These are phyloP conservation scores for Pseudomyrmex pallidus DNA, from an alignment of 1,140 invertebrate species.

Conservation along the genomic window DNA sequence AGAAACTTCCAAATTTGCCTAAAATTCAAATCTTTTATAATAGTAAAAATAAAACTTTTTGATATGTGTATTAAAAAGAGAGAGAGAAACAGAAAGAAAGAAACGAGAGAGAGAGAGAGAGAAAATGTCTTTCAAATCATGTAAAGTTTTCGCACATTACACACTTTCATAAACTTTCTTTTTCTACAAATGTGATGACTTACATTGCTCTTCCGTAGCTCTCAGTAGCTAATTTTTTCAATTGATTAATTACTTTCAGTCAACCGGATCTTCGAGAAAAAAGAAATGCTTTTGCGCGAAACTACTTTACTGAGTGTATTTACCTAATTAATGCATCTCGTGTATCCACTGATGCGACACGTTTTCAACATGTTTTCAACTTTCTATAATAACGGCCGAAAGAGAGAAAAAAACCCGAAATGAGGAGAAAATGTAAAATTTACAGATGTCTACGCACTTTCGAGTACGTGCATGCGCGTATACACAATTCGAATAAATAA, in stretches of 20 bases:
- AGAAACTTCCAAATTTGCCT: neutral
- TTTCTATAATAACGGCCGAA: slow-evolving; percentile 41
- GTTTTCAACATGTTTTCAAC: slow-evolving; percentile 40
- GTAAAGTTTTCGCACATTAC: neutral
- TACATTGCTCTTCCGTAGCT: neutral
- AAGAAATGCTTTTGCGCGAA: neutral
- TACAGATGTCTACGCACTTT: slow-evolving; percentile 19
- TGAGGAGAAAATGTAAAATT: slow-evolving; percentile 35
- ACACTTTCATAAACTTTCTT: slow-evolving; percentile 14
- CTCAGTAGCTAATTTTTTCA: slow-evolving; percentile 1
- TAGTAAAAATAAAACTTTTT: neutral
- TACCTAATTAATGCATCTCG: slow-evolving; percentile 50
- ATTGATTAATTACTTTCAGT: slow-evolving; percentile 12
- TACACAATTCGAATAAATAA: neutral
- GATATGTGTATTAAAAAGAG: neutral
- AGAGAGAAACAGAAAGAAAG: too few species aligned
- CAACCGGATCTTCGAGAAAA: slow-evolving; percentile 18
- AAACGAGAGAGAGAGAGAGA: too few species aligned
- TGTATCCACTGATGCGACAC: slow-evolving; percentile 28
- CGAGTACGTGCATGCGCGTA: neutral
- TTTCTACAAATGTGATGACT: slow-evolving; percentile 23
- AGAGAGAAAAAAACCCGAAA: neutral
- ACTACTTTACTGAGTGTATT: neutral
- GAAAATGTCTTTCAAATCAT: neutral
- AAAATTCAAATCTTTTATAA: neutral